Evolutionary conservation across 2,113 vertebrate species (phyloP).

Genomic region (Bostrychus sinensis): DNA sequence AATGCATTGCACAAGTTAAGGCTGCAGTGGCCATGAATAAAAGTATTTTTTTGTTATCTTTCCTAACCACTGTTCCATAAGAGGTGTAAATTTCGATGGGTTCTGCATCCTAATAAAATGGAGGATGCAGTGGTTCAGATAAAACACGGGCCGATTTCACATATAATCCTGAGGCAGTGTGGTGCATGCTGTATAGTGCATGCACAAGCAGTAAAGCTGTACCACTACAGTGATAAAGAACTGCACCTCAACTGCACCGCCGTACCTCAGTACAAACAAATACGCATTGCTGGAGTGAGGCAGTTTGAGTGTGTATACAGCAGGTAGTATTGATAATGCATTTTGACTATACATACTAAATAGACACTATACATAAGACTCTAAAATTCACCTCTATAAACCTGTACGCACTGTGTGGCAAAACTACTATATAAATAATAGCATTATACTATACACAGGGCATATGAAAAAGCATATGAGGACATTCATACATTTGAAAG

Average conservation of each 20-base stretch:
- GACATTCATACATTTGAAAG: no score
- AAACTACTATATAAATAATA: neutral
- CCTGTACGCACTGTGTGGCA: neutral
- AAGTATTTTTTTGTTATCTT: constrained; percentile 41
- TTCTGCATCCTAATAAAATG: constrained; percentile 62
- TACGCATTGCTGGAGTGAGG: constrained; percentile 24
- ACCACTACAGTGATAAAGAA: constrained; percentile 51
- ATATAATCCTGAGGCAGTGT: constrained; percentile 43
- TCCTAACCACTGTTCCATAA: constrained; percentile 55
- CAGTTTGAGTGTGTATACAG: constrained; percentile 17
- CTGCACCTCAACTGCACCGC: constrained; percentile 18
- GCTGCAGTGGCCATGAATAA: constrained; percentile 18
- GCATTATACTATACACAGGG: no score
- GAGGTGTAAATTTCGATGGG: constrained; percentile 54
- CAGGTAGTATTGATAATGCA: constrained; percentile 5
- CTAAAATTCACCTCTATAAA: neutral
- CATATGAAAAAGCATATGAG: no score
- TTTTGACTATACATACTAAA: neutral
- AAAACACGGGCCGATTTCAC: constrained; percentile 56
- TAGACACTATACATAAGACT: neutral
- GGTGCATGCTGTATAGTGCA: constrained; percentile 36
- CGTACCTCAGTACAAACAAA: constrained; percentile 11
- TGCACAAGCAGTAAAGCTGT: constrained; percentile 47
- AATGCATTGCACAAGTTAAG: constrained; percentile 29
- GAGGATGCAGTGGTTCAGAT: constrained; percentile 52